A percentile compares a stretch with the other conserved stretches of the same genome.
Evolutionary conservation across 2,113 vertebrate species (phyloP).

Genomic region (Dromaius novaehollandiae): DNA sequence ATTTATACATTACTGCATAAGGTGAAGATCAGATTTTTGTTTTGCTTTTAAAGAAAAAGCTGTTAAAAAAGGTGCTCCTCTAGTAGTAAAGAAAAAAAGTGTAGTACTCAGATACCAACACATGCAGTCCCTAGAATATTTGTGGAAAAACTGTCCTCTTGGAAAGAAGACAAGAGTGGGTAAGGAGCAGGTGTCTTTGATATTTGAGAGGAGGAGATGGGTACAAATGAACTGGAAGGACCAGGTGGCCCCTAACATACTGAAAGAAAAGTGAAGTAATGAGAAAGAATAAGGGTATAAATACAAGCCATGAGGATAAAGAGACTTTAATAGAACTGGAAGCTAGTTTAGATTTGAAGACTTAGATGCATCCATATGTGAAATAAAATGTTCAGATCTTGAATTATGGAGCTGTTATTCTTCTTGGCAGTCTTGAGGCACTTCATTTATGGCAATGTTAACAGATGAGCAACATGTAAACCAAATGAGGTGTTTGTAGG

Average conservation of each 20-base stretch:
- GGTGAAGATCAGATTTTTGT: not conserved
- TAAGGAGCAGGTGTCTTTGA: not conserved
- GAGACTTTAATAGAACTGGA: not conserved
- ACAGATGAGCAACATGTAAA: not conserved
- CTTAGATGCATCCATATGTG: not conserved
- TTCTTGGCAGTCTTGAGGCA: not conserved
- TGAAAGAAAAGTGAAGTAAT: not conserved
- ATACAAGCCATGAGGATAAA: not conserved
- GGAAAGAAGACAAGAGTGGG: not conserved
- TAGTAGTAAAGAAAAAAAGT: not conserved
- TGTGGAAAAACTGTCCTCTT: not conserved
- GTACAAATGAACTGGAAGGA: not conserved
- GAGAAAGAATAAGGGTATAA: not conserved
- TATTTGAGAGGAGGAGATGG: not conserved
- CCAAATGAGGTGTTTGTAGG: not conserved
- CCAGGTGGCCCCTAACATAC: not conserved
- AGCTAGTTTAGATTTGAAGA: not conserved
- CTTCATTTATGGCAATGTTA: not conserved
- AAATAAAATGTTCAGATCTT: not conserved
- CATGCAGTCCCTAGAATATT: not conserved
- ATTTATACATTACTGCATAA: not conserved
- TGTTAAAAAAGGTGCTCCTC: not conserved
- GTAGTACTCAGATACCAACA: not conserved
- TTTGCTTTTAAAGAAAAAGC: not conserved
- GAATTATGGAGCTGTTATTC: not conserved